These are phyloP conservation scores for Sebastes trivittatus DNA, from an alignment of 2,797 vertebrate genomes.

Conservation along the genomic window DNA sequence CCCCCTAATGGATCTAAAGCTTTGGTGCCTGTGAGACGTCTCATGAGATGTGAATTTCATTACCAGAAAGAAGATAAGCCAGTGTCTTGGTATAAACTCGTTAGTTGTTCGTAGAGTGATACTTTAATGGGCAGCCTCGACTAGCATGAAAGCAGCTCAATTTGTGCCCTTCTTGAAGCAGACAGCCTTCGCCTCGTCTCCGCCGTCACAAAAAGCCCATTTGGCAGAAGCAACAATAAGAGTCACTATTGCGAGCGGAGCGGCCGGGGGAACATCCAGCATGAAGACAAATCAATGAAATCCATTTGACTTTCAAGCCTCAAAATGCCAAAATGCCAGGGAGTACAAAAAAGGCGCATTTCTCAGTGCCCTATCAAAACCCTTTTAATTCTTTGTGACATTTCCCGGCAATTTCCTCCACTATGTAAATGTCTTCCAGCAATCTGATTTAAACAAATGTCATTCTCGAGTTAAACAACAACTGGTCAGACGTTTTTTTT, in stretches of 20 bases:
- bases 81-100: slow-evolving; percentile 3
- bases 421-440: slow-evolving; percentile 80
- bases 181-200: background rate
- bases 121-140: slow-evolving; percentile 18
- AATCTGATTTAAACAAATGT: slow-evolving; percentile 86
- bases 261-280: slow-evolving; percentile 55
- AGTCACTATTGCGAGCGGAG: slow-evolving; percentile 32
- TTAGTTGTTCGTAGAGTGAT: slow-evolving; percentile 21
- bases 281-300: slow-evolving; percentile 77
- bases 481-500: slow-evolving; percentile 50
- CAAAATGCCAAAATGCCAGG: slow-evolving; percentile 78
- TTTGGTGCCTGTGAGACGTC: slow-evolving; percentile 30
- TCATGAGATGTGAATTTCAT: slow-evolving; percentile 25
- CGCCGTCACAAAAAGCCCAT: slow-evolving; percentile 53
- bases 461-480: slow-evolving; percentile 76
- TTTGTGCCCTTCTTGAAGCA: slow-evolving; percentile 12
- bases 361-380: slow-evolving; percentile 67
- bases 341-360: slow-evolving; percentile 58
- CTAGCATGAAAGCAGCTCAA: slow-evolving; percentile 27
- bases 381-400: slow-evolving; percentile 80
- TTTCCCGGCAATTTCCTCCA: slow-evolving; percentile 80
- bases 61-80: slow-evolving; percentile 19
- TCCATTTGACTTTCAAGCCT: slow-evolving; percentile 76
- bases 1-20: slow-evolving; percentile 67
- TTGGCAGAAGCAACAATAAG: slow-evolving; percentile 61